phyloP scores from a whole-genome alignment of 2,797 vertebrate genomes.

The Smutsia gigantea region DNA sequence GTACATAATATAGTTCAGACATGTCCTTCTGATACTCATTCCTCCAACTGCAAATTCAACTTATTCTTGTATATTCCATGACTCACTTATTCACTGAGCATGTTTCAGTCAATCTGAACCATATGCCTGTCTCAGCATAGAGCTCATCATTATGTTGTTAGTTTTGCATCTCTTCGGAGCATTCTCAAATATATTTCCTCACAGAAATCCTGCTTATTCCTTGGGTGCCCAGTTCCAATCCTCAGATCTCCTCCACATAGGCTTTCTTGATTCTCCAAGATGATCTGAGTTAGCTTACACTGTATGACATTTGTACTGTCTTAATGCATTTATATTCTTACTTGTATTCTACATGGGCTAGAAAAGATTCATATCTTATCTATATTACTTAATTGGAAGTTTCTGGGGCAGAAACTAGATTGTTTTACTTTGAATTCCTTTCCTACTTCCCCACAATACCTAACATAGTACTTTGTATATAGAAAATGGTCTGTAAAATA shows the following conservation, averaged over 20 bases:
- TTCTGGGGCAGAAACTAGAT: background rate
- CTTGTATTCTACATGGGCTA: background rate
- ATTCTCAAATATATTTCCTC: background rate
- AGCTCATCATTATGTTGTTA: background rate
- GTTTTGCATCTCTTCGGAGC: background rate
- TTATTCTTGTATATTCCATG: background rate
- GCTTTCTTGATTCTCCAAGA: background rate
- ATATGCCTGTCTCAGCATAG: background rate
- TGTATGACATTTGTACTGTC: background rate
- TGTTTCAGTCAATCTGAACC: background rate
- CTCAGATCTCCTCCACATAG: background rate
- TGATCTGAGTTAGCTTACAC: background rate
- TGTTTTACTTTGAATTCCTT: background rate
- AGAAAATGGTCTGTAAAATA: background rate
- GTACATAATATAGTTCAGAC: background rate
- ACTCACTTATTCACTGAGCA: background rate
- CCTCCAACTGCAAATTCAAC: background rate
- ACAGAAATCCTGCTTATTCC: background rate
- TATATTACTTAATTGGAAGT: background rate
- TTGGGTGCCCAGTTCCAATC: background rate
- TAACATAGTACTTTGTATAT: background rate
- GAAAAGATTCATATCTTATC: background rate
- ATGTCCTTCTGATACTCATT: background rate
- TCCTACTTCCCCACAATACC: background rate
- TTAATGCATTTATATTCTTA: background rate